Conservation (phyloP, 2,888 invertebrate genomes). For the Cheilosia pagana region DNA sequence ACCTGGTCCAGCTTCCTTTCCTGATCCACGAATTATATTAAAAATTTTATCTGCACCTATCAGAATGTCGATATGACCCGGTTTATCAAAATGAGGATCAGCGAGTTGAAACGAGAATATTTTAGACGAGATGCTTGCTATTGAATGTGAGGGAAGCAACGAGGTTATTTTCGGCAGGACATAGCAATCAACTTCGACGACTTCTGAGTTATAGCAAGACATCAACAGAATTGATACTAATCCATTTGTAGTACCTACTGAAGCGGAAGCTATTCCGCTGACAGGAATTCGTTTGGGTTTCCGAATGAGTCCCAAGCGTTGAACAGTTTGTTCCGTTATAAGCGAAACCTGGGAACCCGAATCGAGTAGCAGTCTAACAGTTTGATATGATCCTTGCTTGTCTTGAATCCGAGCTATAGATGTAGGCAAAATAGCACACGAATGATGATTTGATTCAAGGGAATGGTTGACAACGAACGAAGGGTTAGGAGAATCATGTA, state of each 20-base stretch:
- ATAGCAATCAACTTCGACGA: slow-evolving; percentile 2
- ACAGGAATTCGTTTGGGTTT: neutral
- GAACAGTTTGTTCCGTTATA: neutral
- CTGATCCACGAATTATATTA: no score
- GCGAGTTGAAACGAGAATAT: slow-evolving; percentile 1
- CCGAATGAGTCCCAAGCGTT: neutral
- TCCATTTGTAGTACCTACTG: slow-evolving; percentile 1
- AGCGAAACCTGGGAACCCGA: neutral
- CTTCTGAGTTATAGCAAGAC: neutral
- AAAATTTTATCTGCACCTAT: no score
- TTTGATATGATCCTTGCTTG: neutral
- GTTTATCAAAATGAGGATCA: neutral
- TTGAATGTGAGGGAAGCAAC: neutral
- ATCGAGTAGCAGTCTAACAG: neutral
- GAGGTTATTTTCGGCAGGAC: neutral
- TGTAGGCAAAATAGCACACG: neutral
- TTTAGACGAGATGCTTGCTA: neutral
- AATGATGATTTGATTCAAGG: neutral
- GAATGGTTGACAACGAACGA: slow-evolving; percentile 1
- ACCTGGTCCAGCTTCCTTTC: no score
- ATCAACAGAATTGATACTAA: slow-evolving; percentile 3
- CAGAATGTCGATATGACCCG: no score
- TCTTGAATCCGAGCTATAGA: neutral
- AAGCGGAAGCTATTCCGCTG: neutral
- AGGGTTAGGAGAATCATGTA: neutral